These are phyloP conservation scores for Stictocephala bisonia DNA, from an alignment of 2,888 invertebrate genomes.

Conservation along the genomic window DNA sequence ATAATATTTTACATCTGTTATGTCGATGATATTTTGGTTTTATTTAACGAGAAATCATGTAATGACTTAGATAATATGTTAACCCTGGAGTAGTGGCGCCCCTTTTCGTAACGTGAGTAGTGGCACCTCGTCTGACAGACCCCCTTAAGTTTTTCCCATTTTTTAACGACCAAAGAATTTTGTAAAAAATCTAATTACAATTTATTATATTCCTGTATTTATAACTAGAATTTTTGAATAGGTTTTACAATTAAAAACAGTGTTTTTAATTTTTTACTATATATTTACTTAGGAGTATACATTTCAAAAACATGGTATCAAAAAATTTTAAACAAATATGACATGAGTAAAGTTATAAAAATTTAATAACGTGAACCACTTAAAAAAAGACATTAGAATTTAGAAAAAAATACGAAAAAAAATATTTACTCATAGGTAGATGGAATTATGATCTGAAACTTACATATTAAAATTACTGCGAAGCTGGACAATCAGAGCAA, in stretches of 20 bases:
- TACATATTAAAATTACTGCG: background rate
- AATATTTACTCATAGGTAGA: background rate
- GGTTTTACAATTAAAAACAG: background rate
- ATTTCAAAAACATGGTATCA: background rate
- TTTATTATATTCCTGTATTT: background rate
- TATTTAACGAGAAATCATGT: too few species aligned
- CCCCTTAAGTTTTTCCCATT: background rate
- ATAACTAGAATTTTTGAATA: background rate
- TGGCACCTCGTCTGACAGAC: background rate
- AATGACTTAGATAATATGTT: too few species aligned
- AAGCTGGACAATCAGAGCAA: slow-evolving; percentile 4
- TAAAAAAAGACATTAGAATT: background rate
- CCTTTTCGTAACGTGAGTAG: background rate
- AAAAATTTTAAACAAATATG: background rate
- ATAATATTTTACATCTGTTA: too few species aligned
- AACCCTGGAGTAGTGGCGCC: background rate
- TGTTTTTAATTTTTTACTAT: background rate
- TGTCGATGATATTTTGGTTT: too few species aligned
- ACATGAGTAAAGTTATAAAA: background rate
- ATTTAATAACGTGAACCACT: background rate
- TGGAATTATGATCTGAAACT: background rate
- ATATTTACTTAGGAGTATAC: background rate
- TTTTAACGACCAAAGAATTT: background rate
- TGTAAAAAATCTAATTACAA: background rate
- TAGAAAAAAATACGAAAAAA: background rate